Evolutionary conservation across 2,113 vertebrate genomes (phyloP).

Genomic region (Larimichthys polyactis): DNA sequence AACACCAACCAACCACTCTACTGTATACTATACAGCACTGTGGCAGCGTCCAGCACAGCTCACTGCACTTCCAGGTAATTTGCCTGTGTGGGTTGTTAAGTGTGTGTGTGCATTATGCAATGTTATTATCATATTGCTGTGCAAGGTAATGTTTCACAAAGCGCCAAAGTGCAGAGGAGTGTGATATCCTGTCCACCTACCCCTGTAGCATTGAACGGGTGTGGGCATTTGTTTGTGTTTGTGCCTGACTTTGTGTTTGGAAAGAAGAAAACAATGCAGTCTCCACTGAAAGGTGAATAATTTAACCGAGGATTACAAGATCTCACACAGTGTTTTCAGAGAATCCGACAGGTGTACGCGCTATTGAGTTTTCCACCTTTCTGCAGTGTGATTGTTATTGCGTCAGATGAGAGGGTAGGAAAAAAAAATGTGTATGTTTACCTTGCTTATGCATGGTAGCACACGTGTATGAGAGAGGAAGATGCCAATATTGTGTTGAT

Average conservation of each 20-base stretch:
- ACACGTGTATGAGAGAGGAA: constrained; percentile 16
- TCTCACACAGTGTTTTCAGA: constrained; percentile 37
- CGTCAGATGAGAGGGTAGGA: not conserved
- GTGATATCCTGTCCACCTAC: constrained; percentile 34
- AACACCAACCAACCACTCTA: constrained; percentile 38
- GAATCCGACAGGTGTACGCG: not conserved
- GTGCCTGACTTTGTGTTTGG: constrained; percentile 10
- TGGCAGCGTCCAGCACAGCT: constrained; percentile 24
- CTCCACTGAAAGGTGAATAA: constrained; percentile 59
- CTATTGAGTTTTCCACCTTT: constrained; percentile 26
- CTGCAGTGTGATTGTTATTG: constrained; percentile 17
- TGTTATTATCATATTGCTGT: constrained; percentile 54
- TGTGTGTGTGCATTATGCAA: constrained; percentile 47
- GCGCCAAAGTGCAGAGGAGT: constrained; percentile 44
- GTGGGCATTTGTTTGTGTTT: constrained; percentile 40
- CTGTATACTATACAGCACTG: not conserved
- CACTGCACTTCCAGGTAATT: constrained; percentile 56
- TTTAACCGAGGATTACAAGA: constrained; percentile 32
- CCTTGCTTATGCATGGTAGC: constrained; percentile 30
- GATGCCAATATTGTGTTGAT: constrained; percentile 23
- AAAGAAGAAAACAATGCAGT: constrained; percentile 22
- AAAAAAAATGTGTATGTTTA: constrained; percentile 23
- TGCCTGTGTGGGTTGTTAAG: constrained; percentile 55
- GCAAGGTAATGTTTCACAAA: constrained; percentile 49
- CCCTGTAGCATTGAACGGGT: not conserved